Conservation (phyloP, 1,140 invertebrate species). For the Stegodyphus dumicola region DNA sequence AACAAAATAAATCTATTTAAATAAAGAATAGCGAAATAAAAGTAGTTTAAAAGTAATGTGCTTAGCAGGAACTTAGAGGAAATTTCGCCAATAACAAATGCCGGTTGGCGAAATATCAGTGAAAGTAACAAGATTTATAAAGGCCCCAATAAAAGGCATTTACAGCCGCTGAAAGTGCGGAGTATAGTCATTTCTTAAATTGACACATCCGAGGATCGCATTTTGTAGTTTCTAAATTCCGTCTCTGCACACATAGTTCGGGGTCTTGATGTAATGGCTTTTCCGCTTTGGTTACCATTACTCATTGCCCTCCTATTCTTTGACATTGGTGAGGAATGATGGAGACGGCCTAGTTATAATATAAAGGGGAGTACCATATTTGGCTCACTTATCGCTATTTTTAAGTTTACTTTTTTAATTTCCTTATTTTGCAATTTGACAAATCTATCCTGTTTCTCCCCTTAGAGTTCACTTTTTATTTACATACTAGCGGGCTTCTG, state of each 20-base stretch:
- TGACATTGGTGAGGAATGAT: constrained; percentile 38
- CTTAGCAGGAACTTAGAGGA: neutral
- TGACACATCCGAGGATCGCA: constrained; percentile 46
- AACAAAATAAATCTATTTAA: too few species aligned
- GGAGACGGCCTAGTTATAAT: neutral
- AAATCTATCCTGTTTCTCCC: too few species aligned
- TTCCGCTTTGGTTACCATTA: constrained; percentile 41
- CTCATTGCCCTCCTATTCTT: constrained; percentile 25
- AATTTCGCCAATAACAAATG: constrained; percentile 44
- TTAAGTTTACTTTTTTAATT: neutral
- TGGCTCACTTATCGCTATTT: neutral
- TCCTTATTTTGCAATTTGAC: too few species aligned
- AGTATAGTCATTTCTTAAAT: constrained; percentile 45
- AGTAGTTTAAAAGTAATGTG: too few species aligned
- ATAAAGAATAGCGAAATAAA: too few species aligned
- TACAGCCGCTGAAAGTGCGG: constrained; percentile 37
- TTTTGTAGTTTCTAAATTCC: constrained; percentile 51
- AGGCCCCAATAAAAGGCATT: constrained; percentile 42
- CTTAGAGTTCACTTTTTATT: too few species aligned
- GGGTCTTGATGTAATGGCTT: constrained; percentile 50
- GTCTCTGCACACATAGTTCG: neutral
- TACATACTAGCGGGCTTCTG: too few species aligned
- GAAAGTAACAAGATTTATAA: constrained; percentile 33
- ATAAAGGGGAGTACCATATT: neutral
- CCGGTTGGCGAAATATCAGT: neutral